Evolutionary conservation across 2,797 vertebrate genomes (phyloP), one percentile per base, ranked within the genome.

Genomic region (Lepilemur ruficaudatus): DNA sequence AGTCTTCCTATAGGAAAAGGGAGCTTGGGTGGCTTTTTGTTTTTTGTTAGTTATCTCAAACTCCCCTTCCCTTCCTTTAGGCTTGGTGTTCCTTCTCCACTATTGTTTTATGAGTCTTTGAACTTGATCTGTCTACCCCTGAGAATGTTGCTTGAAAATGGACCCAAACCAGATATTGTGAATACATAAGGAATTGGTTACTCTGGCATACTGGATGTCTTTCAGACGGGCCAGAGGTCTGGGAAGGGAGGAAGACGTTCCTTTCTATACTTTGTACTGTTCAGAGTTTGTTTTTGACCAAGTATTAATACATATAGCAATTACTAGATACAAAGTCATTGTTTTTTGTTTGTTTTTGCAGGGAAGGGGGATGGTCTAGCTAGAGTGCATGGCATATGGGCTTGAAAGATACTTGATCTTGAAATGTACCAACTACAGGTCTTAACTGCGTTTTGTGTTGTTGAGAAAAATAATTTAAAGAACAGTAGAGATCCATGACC

Each of bases 51-150:
- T 97, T 97, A 95, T 98, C 97, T 96, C 11, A 91, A 91, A 83
- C n/a, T 12, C 96, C 78, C 55, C 63, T 15, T 94, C 78, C 61
- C 63, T 96, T 97, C 86, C 94, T 79, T 96, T 97, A 91, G 32
- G 1, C n/a, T 90, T 18, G 32, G 52, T 89, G 61, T 43, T 87
- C 23, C 25, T 84, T 93, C 90, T 69, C 76, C 41, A 81, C 92
- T 41, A 97, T 98, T 98, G 98, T 98, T 96, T 90, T 76, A 25
- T 28, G 30, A 90, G 89, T 63, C 85, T 98, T 97, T 98, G 95
- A 98, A 97, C 83, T 96, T 46, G 57, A 43, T 88, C 72, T 93
- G 22, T 91, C 67, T 78, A 48, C 28, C 23, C 0, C 46, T 38
- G 25, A 91, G 69, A 96, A 59, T 79, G 50, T 73, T 80, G 35